Conservation (phyloP, 2,113 vertebrate genomes). For the Amphiprion percula region DNA sequence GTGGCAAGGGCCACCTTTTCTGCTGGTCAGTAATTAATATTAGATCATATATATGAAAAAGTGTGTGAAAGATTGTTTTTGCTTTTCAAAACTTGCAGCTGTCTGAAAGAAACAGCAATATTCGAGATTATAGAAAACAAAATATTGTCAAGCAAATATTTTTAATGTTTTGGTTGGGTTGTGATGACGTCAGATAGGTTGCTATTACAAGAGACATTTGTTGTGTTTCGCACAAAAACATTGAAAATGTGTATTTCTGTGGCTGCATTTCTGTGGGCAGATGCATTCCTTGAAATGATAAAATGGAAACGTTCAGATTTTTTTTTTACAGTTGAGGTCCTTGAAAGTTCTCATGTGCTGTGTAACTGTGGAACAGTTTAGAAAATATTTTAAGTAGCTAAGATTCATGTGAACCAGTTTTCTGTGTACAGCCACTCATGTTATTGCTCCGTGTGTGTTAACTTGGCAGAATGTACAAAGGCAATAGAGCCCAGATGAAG, state of each 20-base stretch:
- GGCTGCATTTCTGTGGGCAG: background rate
- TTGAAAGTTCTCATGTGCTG: background rate
- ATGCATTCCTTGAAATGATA: background rate
- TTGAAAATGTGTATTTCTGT: background rate
- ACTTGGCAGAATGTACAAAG: background rate
- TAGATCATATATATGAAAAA: background rate
- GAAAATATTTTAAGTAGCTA: slow-evolving; percentile 6
- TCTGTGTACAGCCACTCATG: no score
- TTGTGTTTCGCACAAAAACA: slow-evolving; percentile 5
- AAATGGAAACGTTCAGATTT: background rate
- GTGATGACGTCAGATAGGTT: background rate
- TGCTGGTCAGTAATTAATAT: slow-evolving; percentile 91
- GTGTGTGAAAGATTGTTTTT: background rate
- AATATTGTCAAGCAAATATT: background rate
- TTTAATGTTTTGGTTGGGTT: background rate
- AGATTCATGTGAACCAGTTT: background rate
- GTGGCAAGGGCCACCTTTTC: slow-evolving; percentile 98
- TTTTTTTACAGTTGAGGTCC: background rate
- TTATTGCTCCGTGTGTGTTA: background rate
- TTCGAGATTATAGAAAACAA: background rate
- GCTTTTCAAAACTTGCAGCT: background rate
- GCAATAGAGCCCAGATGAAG: slow-evolving; percentile 2
- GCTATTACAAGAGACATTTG: background rate
- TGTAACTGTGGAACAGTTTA: background rate
- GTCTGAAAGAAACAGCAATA: background rate